Base-by-base conservation (phyloP, 2,113 vertebrate species). In the Brachirus orientalis region DNA sequence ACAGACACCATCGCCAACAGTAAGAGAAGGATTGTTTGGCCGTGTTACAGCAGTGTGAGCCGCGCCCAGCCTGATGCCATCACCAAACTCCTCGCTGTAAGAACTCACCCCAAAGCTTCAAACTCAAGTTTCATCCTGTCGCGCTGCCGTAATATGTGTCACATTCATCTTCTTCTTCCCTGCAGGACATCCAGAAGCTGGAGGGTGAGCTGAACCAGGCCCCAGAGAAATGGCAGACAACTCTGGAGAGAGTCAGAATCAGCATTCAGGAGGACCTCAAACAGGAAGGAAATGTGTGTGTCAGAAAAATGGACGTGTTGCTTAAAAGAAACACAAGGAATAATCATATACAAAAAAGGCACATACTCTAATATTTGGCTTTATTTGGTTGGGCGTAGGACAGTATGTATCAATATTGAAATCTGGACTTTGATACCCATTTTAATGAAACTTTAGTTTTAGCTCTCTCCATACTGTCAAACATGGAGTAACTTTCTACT, bases 11-110 rank as follows among this genome's bases (percentile, higher is more conserved):
- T 86, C 18, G 63, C 92, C 52, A 94, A 90, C 81, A 95, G 91
- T 10, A 95, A 92, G 82, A 94, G 98, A 86, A 95, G 94, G 86
- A 95, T 98, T 4, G 95, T 99, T 28, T 99, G 98, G 98, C 97
- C 97, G 0, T 99, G 97, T 86, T 99, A 99, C 16, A 96, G 96
- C 77, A 94, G 95, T 16, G 88, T 98, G 68, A 89, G 87, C 83
- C 94, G 90, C 10, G 89, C 93, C 33, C 97, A 99, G 84, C 97
- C 96, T 0, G 95, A 98, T 37, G 96, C 95, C 60, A 95, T 99
- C 88, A 98, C 95, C 88, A 94, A 94, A 72, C 95, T 99, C 53
- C 92, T 99, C 77, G 88, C 90, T 28, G 98, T 99, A 88, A 95
- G 95, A 92, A 18, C 16, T 33, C 13, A 1, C 0, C 43, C 9